A percentile compares a stretch with the other conserved stretches of the same genome.
Conservation (phyloP, 2,113 vertebrate species). For the Mirounga angustirostris region DNA sequence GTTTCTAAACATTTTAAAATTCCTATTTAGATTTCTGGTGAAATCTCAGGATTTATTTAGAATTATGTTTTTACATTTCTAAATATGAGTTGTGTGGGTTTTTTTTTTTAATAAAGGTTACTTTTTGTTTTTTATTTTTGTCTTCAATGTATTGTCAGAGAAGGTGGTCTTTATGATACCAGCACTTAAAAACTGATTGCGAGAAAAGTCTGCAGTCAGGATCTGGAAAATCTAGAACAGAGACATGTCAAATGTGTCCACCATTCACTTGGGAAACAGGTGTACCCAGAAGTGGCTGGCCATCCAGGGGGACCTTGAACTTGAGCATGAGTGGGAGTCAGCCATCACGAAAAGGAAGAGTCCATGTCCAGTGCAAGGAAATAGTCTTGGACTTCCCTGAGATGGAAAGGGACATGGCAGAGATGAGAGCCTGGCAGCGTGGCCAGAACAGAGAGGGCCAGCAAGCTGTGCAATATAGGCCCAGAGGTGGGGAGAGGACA, state of each 20-base stretch:
- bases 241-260: background rate
- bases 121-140: background rate
- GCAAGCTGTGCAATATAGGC: background rate
- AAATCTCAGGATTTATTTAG: background rate
- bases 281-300: rapidly evolving
- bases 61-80: background rate
- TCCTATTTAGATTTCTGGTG: background rate
- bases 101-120: background rate
- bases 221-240: background rate
- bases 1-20: background rate
- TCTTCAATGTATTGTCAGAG: background rate
- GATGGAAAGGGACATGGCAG: background rate
- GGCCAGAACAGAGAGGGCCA: background rate
- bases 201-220: background rate
- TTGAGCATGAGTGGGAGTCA: background rate
- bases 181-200: background rate
- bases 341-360: background rate
- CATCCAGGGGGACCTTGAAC: background rate
- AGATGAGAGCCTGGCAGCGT: rapidly evolving
- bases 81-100: background rate
- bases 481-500: background rate
- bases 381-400: no score
- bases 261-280: background rate
- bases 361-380: background rate
- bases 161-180: background rate